These are phyloP conservation scores for Bufotes viridis DNA, from an alignment of 2,797 vertebrate species.

Conservation along the genomic window DNA sequence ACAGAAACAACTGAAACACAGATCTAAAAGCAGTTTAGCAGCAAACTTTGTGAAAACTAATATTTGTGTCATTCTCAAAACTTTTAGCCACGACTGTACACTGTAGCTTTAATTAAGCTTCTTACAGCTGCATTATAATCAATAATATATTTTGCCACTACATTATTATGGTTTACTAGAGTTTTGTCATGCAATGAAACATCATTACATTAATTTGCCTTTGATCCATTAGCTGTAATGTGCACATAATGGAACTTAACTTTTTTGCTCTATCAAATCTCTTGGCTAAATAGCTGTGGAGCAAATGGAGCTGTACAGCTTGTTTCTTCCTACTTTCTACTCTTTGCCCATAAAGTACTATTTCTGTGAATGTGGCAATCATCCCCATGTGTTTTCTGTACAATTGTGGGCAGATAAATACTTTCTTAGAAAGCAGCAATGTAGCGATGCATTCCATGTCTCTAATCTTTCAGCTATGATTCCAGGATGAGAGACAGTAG, in stretches of 20 bases:
- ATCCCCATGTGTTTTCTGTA: constrained; percentile 38
- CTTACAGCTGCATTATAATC: background rate
- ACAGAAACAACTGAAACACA: too few species aligned
- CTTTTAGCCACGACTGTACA: too few species aligned
- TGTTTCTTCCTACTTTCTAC: background rate
- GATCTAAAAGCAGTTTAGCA: too few species aligned
- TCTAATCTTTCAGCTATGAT: constrained; percentile 16
- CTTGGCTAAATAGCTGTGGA: constrained; percentile 8
- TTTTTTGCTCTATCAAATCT: background rate
- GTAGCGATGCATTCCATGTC: constrained; percentile 14
- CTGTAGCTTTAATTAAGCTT: background rate
- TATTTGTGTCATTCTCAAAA: too few species aligned
- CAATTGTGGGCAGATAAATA: background rate
- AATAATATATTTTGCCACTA: background rate
- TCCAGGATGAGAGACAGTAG: background rate
- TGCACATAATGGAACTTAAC: background rate
- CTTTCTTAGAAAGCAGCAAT: constrained; percentile 25
- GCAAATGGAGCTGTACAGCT: constrained; percentile 11
- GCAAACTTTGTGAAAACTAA: too few species aligned
- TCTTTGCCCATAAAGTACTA: background rate
- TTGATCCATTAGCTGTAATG: constrained; percentile 1
- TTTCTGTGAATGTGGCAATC: constrained; percentile 10
- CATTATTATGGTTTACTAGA: background rate
- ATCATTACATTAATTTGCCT: background rate
- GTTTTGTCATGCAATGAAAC: background rate